Evolutionary conservation across 1,140 invertebrate species (phyloP).

Genomic region (Drepana arcuata): DNA sequence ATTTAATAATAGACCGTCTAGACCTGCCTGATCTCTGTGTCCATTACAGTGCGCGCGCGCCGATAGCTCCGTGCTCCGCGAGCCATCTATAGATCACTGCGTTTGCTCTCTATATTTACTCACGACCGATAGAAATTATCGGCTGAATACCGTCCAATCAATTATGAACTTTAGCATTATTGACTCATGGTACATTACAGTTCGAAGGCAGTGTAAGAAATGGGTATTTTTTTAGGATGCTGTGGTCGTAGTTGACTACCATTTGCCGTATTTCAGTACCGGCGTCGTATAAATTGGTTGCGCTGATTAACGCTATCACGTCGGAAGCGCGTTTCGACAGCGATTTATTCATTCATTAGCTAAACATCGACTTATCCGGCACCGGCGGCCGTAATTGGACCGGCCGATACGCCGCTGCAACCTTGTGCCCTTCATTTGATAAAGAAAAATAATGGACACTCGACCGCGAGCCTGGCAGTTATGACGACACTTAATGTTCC

Average conservation of each 20-base stretch:
- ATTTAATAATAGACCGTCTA: too few relatives aligned
- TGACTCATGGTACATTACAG: background rate
- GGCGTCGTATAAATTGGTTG: conserved; percentile 42
- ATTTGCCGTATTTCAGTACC: conserved; percentile 44
- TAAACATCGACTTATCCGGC: conserved; percentile 44
- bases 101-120: conserved; percentile 50
- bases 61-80: conserved; percentile 40
- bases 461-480: too few relatives aligned
- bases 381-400: conserved; percentile 34
- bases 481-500: too few relatives aligned
- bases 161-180: conserved; percentile 18
- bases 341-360: conserved; percentile 66
- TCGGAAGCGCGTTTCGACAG: conserved; percentile 32
- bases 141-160: conserved; percentile 6
- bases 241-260: conserved; percentile 29
- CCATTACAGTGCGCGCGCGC: conserved; percentile 23
- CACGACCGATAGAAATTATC: conserved; percentile 47
- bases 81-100: conserved; percentile 58
- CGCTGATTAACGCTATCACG: conserved; percentile 51
- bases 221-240: conserved; percentile 29
- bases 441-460: too few relatives aligned
- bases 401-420: conserved; percentile 46
- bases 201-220: conserved; percentile 9
- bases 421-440: too few relatives aligned
- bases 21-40: too few relatives aligned